phyloP scores from a whole-genome alignment of 2,797 vertebrate species.

The Notolepis coatsorum region DNA sequence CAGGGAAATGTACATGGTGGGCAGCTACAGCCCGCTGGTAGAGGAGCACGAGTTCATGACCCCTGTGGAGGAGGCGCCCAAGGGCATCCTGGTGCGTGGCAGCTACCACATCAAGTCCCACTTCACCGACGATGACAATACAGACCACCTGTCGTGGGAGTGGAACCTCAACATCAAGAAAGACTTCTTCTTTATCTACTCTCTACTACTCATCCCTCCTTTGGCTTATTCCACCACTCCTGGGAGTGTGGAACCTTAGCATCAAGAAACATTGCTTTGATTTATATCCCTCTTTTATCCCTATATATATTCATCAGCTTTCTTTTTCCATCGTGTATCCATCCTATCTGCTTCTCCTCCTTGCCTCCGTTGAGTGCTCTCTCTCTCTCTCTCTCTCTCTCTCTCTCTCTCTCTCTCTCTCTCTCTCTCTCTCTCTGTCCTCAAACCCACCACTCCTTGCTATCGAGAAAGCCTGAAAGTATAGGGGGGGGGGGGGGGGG shows the following conservation, averaged over 20 bases:
- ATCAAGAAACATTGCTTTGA: too few species aligned
- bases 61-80: slow-evolving; percentile 81
- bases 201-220: too few species aligned
- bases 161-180: too few species aligned
- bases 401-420: background rate
- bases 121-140: slow-evolving; percentile 86
- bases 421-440: background rate
- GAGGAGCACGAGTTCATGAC: slow-evolving; percentile 87
- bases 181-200: background rate
- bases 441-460: too few species aligned
- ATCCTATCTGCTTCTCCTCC: background rate
- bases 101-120: slow-evolving; percentile 80
- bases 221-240: background rate
- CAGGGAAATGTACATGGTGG: slow-evolving; percentile 84
- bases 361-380: background rate
- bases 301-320: background rate
- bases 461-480: too few species aligned
- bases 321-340: background rate
- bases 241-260: too few species aligned
- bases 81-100: slow-evolving; percentile 80
- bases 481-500: too few species aligned
- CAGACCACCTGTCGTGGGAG: slow-evolving; percentile 80
- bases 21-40: slow-evolving; percentile 83
- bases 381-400: too few species aligned
- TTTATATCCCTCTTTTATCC: background rate